phyloP scores from a whole-genome alignment of 2,113 vertebrate species.

The Hyaena hyaena region DNA sequence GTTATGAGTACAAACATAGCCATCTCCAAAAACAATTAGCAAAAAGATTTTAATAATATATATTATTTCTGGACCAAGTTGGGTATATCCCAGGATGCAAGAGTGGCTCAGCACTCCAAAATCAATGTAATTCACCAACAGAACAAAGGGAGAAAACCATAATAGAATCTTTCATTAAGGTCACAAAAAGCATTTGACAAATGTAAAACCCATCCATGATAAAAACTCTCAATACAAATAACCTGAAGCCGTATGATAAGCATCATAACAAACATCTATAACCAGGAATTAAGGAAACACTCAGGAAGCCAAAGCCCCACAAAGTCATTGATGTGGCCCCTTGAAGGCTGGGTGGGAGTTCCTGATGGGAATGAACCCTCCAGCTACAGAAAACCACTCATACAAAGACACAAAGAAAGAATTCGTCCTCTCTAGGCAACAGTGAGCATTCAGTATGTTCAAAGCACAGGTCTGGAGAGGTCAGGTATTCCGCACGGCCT shows the following conservation, averaged over 20 bases:
- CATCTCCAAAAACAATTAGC: not conserved
- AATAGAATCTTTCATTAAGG: not conserved
- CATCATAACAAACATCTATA: not conserved
- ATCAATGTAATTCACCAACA: not conserved
- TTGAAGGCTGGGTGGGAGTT: not conserved
- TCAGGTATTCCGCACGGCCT: rapidly evolving
- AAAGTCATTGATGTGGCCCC: not conserved
- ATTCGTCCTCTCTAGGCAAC: not conserved
- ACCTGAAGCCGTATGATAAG: not conserved
- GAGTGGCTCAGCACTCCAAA: not conserved
- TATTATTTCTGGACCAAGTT: not conserved
- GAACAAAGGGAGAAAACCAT: not conserved
- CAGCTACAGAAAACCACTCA: not conserved
- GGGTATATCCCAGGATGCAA: not conserved
- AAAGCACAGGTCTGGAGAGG: not conserved
- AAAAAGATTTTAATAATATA: not conserved
- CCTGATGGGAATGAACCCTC: not conserved
- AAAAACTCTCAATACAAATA: not conserved
- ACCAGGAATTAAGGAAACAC: not conserved
- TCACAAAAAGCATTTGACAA: not conserved
- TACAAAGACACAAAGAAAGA: not conserved
- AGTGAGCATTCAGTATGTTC: not conserved
- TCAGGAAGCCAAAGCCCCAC: not conserved
- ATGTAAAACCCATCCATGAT: not conserved
- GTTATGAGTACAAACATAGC: not conserved